These are phyloP conservation scores for Aphelocoma coerulescens DNA, from an alignment of 2,113 vertebrate species.

Conservation along the genomic window DNA sequence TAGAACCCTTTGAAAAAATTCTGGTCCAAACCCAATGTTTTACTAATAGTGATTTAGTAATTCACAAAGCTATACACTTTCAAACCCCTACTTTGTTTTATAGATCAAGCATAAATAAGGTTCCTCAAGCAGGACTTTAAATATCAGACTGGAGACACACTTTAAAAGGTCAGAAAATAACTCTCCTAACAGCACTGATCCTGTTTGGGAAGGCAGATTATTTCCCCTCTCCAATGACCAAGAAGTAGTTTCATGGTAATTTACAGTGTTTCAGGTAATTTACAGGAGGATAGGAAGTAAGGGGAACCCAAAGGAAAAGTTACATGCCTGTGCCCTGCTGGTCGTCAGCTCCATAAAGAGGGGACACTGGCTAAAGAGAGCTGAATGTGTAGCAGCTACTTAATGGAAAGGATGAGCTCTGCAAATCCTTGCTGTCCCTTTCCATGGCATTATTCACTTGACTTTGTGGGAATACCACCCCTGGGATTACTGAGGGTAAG, in stretches of 20 bases:
- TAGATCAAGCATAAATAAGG: not conserved
- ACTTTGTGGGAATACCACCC: not conserved
- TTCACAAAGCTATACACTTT: not conserved
- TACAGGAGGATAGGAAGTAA: not conserved
- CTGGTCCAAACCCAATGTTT: not conserved
- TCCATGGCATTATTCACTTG: not conserved
- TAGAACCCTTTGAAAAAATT: not conserved
- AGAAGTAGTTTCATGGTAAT: not conserved
- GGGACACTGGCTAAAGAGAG: not conserved
- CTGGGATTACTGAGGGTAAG: not conserved
- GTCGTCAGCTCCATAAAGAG: not conserved
- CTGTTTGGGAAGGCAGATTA: not conserved
- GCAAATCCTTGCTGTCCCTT: not conserved
- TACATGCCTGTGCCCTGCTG: not conserved
- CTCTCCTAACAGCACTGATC: not conserved
- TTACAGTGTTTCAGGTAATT: not conserved
- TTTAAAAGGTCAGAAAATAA: not conserved
- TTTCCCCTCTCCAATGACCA: not conserved
- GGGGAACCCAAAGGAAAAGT: not conserved
- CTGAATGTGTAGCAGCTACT: not conserved
- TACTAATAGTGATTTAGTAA: not conserved
- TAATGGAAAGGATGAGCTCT: not conserved
- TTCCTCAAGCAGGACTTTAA: not conserved
- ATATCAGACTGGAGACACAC: not conserved
- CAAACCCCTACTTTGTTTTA: not conserved